Conservation (phyloP, 2,113 vertebrate genomes). For the Halichoeres trimaculatus region DNA sequence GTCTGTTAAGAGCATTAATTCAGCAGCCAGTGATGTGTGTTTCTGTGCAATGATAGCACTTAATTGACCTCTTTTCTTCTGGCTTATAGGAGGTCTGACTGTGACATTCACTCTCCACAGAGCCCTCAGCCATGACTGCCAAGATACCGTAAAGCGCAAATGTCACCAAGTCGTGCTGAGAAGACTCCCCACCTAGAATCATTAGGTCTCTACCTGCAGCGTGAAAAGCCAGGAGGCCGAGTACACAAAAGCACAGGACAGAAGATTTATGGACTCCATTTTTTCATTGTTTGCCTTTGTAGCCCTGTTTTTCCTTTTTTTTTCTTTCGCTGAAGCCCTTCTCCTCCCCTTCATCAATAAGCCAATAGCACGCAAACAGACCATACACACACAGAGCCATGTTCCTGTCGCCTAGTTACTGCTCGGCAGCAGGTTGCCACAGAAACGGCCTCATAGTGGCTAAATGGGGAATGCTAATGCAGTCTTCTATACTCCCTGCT, state of each 20-base stretch:
- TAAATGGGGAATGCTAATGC: slow-evolving; percentile 82
- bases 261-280: slow-evolving; percentile 64
- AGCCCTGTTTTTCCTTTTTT: slow-evolving; percentile 40
- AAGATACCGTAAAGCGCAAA: slow-evolving; percentile 62
- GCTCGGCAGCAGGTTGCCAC: slow-evolving; percentile 86
- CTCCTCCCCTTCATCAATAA: slow-evolving; percentile 80
- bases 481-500: slow-evolving; percentile 78
- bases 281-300: slow-evolving; percentile 66
- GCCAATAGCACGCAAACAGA: slow-evolving; percentile 75
- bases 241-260: slow-evolving; percentile 43
- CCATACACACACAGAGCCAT: slow-evolving; percentile 79
- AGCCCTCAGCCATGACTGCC: slow-evolving; percentile 57
- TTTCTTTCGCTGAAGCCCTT: slow-evolving; percentile 52
- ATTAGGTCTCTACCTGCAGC: slow-evolving; percentile 52
- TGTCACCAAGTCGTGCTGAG: slow-evolving; percentile 74
- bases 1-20: slow-evolving; percentile 46
- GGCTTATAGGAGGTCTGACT: slow-evolving; percentile 52
- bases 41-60: slow-evolving; percentile 53
- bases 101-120: slow-evolving; percentile 67
- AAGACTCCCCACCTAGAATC: slow-evolving; percentile 63
- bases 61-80: slow-evolving; percentile 70
- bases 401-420: slow-evolving; percentile 86
- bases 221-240: slow-evolving; percentile 37
- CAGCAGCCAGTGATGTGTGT: slow-evolving; percentile 53
- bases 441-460: slow-evolving; percentile 84